Percentiles rank a stretch among this genome's conserved stretches.
These are phyloP conservation scores for Chelidonichthys spinosus DNA, from an alignment of 2,797 vertebrate genomes.

Conservation along the genomic window DNA sequence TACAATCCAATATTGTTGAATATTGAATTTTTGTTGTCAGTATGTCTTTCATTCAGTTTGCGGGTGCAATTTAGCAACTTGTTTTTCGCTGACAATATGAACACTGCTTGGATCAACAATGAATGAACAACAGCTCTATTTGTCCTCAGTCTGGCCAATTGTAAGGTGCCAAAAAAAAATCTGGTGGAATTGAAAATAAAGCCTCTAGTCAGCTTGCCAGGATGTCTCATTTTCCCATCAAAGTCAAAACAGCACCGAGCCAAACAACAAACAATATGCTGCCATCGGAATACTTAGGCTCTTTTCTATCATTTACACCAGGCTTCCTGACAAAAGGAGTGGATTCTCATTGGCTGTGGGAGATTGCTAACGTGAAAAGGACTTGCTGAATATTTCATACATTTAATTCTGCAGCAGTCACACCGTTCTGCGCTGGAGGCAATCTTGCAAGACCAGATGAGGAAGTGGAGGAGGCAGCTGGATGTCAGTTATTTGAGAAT, in stretches of 20 bases:
- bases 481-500: not conserved
- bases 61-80: no score
- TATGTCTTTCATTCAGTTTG: no score
- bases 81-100: no score
- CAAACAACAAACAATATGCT: conserved; percentile 30
- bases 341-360: conserved; percentile 1
- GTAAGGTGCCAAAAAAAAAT: conserved; percentile 1
- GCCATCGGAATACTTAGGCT: conserved; percentile 32
- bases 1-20: no score
- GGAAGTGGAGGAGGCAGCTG: not conserved
- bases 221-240: conserved; percentile 22
- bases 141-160: conserved; percentile 11
- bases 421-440: conserved; percentile 23
- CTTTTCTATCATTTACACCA: conserved; percentile 23
- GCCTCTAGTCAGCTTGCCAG: not conserved
- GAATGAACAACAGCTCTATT: conserved; percentile 4
- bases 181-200: conserved; percentile 16
- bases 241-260: conserved; percentile 6
- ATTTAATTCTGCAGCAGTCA: conserved; percentile 27
- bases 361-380: conserved; percentile 39
- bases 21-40: no score
- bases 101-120: not conserved
- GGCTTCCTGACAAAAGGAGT: conserved; percentile 9
- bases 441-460: conserved; percentile 10
- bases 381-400: conserved; percentile 57